These are phyloP conservation scores for Stegastes partitus DNA, from an alignment of 2,113 vertebrate species.

Conservation along the genomic window DNA sequence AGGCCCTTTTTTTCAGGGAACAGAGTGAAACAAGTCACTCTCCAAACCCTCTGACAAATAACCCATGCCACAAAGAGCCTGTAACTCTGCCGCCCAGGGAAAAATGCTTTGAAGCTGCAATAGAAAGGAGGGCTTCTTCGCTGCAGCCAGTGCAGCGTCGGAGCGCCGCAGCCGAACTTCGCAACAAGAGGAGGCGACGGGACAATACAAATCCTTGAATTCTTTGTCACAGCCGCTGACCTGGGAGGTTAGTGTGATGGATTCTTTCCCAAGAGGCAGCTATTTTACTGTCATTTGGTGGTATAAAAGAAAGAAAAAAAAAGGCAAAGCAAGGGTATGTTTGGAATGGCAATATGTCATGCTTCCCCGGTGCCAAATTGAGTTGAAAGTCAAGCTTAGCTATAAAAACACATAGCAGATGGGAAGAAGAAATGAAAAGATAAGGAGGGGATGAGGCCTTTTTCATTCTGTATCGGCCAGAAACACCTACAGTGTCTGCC, in stretches of 20 bases:
- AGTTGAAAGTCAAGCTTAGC: constrained; percentile 71
- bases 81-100: constrained; percentile 77
- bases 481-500: constrained; percentile 70
- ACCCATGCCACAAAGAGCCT: constrained; percentile 86
- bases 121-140: constrained; percentile 73
- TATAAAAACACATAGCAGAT: constrained; percentile 67
- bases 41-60: constrained; percentile 84
- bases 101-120: constrained; percentile 81
- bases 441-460: constrained; percentile 64
- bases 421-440: constrained; percentile 74
- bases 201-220: constrained; percentile 49
- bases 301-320: constrained; percentile 44
- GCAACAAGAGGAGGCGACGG: constrained; percentile 38
- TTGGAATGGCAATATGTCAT: constrained; percentile 71
- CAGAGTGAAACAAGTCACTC: constrained; percentile 84
- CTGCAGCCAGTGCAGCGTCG: constrained; percentile 9
- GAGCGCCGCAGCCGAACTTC: constrained; percentile 30
- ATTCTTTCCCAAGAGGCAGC: constrained; percentile 36
- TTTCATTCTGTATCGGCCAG: constrained; percentile 68
- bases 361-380: constrained; percentile 58
- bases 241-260: constrained; percentile 14
- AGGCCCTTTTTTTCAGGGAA: constrained; percentile 63
- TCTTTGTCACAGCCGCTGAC: constrained; percentile 41
- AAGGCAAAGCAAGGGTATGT: constrained; percentile 44
- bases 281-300: constrained; percentile 41